Evolutionary conservation across 1,140 invertebrate species (phyloP).

Genomic region (Phenacoccus solenopsis): DNA sequence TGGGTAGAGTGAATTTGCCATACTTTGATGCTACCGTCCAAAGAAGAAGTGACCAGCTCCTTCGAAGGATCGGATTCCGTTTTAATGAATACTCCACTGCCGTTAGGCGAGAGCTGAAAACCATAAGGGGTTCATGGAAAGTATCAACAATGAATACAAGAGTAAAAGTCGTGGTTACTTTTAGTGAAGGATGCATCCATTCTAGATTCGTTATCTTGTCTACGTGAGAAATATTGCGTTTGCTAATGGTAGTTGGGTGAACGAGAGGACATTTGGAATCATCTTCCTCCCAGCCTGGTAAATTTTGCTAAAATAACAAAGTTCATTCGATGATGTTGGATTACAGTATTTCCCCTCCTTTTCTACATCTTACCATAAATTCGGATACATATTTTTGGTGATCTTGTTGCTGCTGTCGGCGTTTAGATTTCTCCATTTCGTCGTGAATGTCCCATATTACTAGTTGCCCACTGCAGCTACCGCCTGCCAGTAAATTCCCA

Average conservation of each 20-base stretch:
- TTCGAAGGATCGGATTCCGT: not conserved
- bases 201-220: not conserved
- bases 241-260: not conserved
- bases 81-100: not conserved
- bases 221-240: not conserved
- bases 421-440: not conserved
- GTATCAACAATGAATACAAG: not conserved
- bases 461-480: not conserved
- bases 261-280: not conserved
- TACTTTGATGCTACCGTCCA: not conserved
- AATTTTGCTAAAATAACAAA: not conserved
- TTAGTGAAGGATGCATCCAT: conserved; percentile 1
- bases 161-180: not conserved
- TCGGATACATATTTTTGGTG: not conserved
- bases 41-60: not conserved
- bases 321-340: not conserved
- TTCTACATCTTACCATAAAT: not conserved
- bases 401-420: not conserved
- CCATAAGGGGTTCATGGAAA: too few relatives aligned
- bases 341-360: not conserved
- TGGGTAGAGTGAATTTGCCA: not conserved
- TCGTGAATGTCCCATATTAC: not conserved
- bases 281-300: not conserved
- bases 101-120: too few relatives aligned
- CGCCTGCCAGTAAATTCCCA: not conserved